Conservation (phyloP, 2,797 vertebrate genomes). For the Pseudochirops cupreus region DNA sequence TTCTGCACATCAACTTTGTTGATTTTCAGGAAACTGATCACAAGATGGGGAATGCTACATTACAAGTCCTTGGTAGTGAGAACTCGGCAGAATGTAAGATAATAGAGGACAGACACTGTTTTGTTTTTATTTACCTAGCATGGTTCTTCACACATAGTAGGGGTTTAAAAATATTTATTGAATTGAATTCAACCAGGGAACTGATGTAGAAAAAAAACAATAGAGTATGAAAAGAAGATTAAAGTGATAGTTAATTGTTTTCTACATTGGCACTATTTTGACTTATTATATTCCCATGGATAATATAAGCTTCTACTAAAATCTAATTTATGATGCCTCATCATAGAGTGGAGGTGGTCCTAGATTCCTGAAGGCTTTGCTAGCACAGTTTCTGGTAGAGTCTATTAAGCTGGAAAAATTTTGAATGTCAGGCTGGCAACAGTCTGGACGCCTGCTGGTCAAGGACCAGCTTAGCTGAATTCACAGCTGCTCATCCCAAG, state of each 20-base stretch:
- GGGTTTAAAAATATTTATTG: background rate
- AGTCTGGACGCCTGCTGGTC: background rate
- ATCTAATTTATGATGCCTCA: background rate
- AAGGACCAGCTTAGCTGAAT: background rate
- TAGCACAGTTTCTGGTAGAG: background rate
- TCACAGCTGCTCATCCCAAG: background rate
- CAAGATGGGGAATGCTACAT: conserved; percentile 15
- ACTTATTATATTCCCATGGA: background rate
- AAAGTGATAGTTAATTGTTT: background rate
- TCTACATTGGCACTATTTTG: background rate
- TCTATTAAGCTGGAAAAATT: background rate
- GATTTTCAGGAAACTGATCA: background rate
- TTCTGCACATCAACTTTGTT: conserved; percentile 9
- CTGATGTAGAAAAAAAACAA: background rate
- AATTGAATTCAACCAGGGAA: background rate
- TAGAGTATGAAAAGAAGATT: background rate
- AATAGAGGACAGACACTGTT: background rate
- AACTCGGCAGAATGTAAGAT: background rate
- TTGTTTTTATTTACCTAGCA: background rate
- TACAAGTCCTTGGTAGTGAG: background rate
- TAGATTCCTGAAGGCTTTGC: background rate
- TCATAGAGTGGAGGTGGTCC: background rate
- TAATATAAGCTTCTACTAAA: background rate
- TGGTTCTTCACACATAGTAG: background rate
- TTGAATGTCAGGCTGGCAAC: background rate